These are phyloP conservation scores for Tetragonula clypearis DNA, from an alignment of 1,140 invertebrate species.

Conservation along the genomic window DNA sequence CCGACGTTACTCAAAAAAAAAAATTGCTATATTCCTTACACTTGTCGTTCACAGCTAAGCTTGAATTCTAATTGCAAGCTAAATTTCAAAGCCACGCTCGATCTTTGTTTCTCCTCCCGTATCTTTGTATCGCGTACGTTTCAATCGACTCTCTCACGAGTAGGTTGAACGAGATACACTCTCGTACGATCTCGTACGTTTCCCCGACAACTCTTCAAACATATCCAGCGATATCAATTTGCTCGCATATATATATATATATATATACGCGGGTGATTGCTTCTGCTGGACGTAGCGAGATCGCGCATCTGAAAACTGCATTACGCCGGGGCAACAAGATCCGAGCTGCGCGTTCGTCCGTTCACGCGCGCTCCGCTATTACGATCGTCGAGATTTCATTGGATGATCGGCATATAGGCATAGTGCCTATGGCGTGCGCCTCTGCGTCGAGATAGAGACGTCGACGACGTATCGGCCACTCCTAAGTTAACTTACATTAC, in stretches of 20 bases:
- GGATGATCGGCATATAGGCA: neutral
- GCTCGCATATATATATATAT: neutral
- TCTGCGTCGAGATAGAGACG: slow-evolving; percentile 30
- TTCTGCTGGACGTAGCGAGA: neutral
- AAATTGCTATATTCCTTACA: too few relatives aligned
- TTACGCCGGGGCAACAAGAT: neutral
- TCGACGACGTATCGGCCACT: slow-evolving; percentile 46
- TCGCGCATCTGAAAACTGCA: neutral
- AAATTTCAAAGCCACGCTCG: too few relatives aligned
- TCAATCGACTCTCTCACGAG: too few relatives aligned
- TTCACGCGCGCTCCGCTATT: too few relatives aligned
- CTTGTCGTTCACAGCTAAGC: too few relatives aligned
- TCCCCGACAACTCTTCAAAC: neutral
- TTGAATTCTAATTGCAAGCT: too few relatives aligned
- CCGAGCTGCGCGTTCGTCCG: too few relatives aligned
- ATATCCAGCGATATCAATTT: neutral
- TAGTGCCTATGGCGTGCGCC: neutral
- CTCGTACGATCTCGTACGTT: neutral
- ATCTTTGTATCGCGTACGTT: too few relatives aligned
- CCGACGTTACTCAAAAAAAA: too few relatives aligned
- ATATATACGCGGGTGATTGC: neutral
- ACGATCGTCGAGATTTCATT: neutral
- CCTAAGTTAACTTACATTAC: slow-evolving; percentile 26
- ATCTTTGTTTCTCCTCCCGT: too few relatives aligned
- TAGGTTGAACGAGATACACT: too few relatives aligned